Conservation (phyloP, 2,113 vertebrate genomes). For the Xenus cinereus region DNA sequence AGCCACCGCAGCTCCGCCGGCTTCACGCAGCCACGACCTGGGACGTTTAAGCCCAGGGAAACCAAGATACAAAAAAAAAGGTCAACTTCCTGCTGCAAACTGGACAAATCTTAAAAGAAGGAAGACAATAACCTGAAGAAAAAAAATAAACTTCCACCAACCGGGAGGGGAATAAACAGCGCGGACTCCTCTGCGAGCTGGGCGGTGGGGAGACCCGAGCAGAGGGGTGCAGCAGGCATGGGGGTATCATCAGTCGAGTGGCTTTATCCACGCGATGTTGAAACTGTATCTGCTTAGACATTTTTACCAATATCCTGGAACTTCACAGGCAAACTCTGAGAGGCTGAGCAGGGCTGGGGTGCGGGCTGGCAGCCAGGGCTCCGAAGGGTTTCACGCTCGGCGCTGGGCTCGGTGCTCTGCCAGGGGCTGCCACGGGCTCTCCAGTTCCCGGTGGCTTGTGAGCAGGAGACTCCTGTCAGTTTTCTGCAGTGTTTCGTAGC, state of each 20-base stretch:
- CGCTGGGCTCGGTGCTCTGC: background rate
- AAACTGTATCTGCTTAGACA: too few species aligned
- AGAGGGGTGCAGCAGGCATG: background rate
- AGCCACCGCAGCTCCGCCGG: accelerated
- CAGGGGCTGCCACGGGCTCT: background rate
- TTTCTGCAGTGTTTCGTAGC: background rate
- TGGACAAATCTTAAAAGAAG: background rate
- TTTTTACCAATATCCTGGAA: background rate
- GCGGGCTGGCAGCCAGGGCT: background rate
- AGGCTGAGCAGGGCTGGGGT: background rate
- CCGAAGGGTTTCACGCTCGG: background rate
- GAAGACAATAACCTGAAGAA: background rate
- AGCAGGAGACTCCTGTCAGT: background rate
- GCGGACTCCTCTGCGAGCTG: background rate
- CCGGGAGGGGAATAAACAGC: background rate
- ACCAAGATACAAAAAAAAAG: background rate
- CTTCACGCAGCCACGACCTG: background rate
- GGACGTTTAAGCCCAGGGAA: background rate
- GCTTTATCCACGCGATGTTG: background rate
- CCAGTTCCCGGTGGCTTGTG: background rate
- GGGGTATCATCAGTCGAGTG: accelerated
- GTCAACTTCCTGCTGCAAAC: background rate
- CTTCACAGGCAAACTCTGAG: background rate
- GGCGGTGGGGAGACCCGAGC: background rate
- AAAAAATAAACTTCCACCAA: background rate